Conservation (phyloP, 2,113 vertebrate genomes). For the Puntigrus tetrazona region DNA sequence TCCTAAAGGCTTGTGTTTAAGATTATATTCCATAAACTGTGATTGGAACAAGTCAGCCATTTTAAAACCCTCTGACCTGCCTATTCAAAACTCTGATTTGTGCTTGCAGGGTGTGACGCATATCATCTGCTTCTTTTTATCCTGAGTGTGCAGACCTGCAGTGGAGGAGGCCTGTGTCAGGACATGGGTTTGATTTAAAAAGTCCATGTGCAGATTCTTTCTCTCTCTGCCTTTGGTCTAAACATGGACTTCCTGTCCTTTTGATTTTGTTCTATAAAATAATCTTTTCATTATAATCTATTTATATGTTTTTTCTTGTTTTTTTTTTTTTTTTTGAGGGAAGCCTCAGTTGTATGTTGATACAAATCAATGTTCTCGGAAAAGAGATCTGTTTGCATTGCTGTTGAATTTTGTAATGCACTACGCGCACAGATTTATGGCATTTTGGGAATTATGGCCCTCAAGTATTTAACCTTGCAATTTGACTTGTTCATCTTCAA, state of each 20-base stretch:
- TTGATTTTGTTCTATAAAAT: conserved; percentile 29
- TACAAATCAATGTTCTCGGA: background rate
- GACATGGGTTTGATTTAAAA: conserved; percentile 35
- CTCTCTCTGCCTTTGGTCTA: conserved; percentile 10
- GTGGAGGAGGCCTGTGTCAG: background rate
- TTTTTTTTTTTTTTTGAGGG: background rate
- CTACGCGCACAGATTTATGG: background rate
- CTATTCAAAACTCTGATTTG: background rate
- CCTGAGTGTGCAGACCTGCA: conserved; percentile 17
- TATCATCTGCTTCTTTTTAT: conserved; percentile 49
- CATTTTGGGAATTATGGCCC: background rate
- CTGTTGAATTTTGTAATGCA: conserved; percentile 3
- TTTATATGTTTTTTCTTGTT: background rate
- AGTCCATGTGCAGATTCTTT: conserved; percentile 4
- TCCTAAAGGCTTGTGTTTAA: background rate
- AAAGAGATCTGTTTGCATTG: conserved; percentile 21
- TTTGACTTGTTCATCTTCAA: conserved; percentile 13
- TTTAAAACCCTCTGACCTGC: conserved; percentile 30
- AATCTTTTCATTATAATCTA: conserved; percentile 10
- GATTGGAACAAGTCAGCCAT: background rate
- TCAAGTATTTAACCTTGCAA: background rate
- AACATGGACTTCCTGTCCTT: conserved; percentile 25
- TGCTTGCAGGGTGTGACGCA: background rate
- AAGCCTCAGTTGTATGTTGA: conserved; percentile 7
- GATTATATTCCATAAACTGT: background rate